A percentile compares a stretch with the other conserved stretches of the same genome.
Evolutionary conservation across 2,113 vertebrate genomes (phyloP).

Genomic region (Coracopsis vasa): DNA sequence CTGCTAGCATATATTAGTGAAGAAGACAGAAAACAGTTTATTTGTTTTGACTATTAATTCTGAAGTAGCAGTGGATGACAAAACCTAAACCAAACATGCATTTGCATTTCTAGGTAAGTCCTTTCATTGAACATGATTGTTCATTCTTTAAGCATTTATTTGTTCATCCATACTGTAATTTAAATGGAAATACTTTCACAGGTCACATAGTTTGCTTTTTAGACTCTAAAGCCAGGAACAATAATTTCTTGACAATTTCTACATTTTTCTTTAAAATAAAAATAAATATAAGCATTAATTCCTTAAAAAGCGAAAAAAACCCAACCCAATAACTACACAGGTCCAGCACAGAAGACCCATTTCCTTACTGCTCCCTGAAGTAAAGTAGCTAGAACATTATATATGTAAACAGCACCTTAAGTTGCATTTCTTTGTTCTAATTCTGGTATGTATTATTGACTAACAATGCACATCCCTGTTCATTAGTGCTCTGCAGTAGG

Average conservation of each 20-base stretch:
- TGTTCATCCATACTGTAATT: slow-evolving; percentile 14
- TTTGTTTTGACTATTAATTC: background rate
- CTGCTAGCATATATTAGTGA: background rate
- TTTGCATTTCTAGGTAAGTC: background rate
- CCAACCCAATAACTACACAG: background rate
- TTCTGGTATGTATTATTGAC: background rate
- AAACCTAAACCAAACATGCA: background rate
- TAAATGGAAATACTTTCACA: slow-evolving; percentile 38
- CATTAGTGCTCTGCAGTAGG: background rate
- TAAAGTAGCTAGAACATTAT: background rate
- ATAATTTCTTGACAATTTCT: background rate
- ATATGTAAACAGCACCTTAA: background rate
- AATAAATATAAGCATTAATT: background rate
- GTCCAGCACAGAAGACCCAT: background rate
- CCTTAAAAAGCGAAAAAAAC: background rate
- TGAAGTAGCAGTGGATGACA: background rate
- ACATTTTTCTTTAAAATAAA: background rate
- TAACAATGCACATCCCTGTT: slow-evolving; percentile 7
- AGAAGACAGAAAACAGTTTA: background rate
- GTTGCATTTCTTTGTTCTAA: slow-evolving; percentile 13
- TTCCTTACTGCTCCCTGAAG: background rate
- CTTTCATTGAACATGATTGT: background rate
- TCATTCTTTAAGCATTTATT: slow-evolving; percentile 10
- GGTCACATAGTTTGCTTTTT: background rate
- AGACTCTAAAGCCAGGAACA: background rate